phyloP scores from a whole-genome alignment of 2,797 vertebrate genomes.

The Chromobotia macracanthus region DNA sequence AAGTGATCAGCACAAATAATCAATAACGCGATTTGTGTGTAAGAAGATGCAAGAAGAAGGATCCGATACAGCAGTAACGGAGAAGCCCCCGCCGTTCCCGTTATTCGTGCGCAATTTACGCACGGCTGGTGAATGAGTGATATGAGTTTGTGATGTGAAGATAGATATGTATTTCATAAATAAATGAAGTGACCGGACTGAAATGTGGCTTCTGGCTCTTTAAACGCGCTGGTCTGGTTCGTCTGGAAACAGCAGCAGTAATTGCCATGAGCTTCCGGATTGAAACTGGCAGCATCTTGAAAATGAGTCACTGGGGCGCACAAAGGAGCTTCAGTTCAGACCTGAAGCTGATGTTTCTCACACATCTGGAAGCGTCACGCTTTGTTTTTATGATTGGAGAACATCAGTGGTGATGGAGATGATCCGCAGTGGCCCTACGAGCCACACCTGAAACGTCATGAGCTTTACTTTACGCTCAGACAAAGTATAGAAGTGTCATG shows the following conservation, averaged over 20 bases:
- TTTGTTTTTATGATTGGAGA: slow-evolving; percentile 7
- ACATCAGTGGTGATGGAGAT: neutral
- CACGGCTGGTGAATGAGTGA: slow-evolving; percentile 11
- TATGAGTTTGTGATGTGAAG: neutral
- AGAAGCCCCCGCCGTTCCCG: slow-evolving; percentile 2
- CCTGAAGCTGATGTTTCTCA: slow-evolving; percentile 32
- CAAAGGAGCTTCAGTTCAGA: slow-evolving; percentile 87
- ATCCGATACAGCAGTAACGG: neutral
- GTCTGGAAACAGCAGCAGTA: slow-evolving; percentile 95
- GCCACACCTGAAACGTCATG: neutral
- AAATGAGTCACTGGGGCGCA: slow-evolving; percentile 97
- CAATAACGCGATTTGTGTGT: too few species aligned
- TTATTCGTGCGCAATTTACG: slow-evolving; percentile 33
- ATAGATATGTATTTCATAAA: neutral
- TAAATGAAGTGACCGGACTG: neutral
- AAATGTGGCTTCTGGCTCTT: slow-evolving; percentile 70
- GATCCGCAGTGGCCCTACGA: neutral
- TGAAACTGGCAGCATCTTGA: slow-evolving; percentile 99
- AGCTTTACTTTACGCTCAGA: neutral
- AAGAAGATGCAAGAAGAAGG: too few species aligned
- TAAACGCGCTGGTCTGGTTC: slow-evolving; percentile 82
- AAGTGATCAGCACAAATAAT: neutral
- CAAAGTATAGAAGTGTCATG: neutral
- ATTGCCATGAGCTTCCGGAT: slow-evolving; percentile 99
- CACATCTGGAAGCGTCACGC: slow-evolving; percentile 34